Evolutionary conservation across 2,797 vertebrate genomes (phyloP), one percentile per base, ranked within the genome.

Genomic region (Margarornis squamiger): DNA sequence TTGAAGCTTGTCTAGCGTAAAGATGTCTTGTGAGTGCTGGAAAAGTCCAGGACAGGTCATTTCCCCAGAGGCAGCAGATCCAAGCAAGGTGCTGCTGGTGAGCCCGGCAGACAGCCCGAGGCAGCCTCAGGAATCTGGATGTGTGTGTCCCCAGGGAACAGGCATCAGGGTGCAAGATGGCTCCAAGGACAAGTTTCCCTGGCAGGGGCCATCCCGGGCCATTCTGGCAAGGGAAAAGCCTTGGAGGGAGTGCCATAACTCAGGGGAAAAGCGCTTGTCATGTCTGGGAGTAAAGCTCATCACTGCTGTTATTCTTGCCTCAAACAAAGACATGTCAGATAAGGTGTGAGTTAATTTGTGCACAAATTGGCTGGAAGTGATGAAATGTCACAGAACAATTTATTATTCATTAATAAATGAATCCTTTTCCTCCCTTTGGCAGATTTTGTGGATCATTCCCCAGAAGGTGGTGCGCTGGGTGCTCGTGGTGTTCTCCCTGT

Each of bases 401-500:
- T 17, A 41, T 41, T 41, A 17, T 41, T 41, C 41, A 41, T 41
- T 16, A 81, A 58, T 87, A 30, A 38, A 63, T 19, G 5, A 52
- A 46, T 38, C 3, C 0, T 49, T 77, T 19, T 20, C 8, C 52
- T 92, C 23, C 39, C 46, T 93, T 59, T 89, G 38, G 4, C 81
- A 99, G 99, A 97, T 99, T 18, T 70, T 99, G 52, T 99, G 99
- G 99, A 99, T 99, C 85, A 95, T 99, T 75, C 99, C 98, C 0
- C 98, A 93, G 77, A 98, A 98, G 71, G 97, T 97, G 63, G 96
- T 99, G 82, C 98, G 98, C 80, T 99, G 99, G 99, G 97, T 98
- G 80, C 98, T 99, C 75, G 96, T 99, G 71, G 57, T 97, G 52
- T 96, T 99, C 74, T 99, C 99, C 24, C 98, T 99, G 88, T 98